phyloP scores from a whole-genome alignment of 2,113 vertebrate genomes.

The Lasiurus borealis region DNA sequence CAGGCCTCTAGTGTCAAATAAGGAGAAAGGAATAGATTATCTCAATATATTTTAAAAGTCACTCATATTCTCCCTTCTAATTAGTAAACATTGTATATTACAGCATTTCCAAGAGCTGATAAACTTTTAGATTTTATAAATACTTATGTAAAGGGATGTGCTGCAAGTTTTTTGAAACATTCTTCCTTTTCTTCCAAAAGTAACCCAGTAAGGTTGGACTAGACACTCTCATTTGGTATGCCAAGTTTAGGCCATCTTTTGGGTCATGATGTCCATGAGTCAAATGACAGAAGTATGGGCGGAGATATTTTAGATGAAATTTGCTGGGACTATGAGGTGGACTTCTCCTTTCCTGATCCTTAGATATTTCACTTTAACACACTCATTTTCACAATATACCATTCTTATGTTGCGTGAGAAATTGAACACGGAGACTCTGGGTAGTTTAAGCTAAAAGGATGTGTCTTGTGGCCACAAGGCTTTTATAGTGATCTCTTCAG shows the following conservation, averaged over 20 bases:
- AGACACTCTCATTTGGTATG: not conserved
- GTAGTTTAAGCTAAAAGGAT: not conserved
- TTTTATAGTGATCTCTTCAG: not conserved
- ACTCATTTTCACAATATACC: not conserved
- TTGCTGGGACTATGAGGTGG: not conserved
- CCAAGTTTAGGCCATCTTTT: not conserved
- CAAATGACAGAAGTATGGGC: not conserved
- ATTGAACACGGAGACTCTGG: not conserved
- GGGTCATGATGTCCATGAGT: not conserved
- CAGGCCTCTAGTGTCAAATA: not conserved
- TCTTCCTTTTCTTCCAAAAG: not conserved
- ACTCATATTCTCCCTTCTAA: not conserved
- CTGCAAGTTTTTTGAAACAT: not conserved
- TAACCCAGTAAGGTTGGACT: not conserved
- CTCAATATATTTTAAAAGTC: not conserved
- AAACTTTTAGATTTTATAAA: not conserved
- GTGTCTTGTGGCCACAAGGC: not conserved
- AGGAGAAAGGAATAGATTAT: not conserved
- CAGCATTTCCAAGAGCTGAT: not conserved
- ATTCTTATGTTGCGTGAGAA: not conserved
- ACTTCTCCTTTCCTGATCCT: not conserved
- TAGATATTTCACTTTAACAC: not conserved
- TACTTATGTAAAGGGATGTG: not conserved
- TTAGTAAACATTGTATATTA: not conserved
- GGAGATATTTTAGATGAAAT: not conserved